Base-by-base conservation (phyloP, 2,113 vertebrate genomes). In the pig (Sus scrofa) region DNA sequence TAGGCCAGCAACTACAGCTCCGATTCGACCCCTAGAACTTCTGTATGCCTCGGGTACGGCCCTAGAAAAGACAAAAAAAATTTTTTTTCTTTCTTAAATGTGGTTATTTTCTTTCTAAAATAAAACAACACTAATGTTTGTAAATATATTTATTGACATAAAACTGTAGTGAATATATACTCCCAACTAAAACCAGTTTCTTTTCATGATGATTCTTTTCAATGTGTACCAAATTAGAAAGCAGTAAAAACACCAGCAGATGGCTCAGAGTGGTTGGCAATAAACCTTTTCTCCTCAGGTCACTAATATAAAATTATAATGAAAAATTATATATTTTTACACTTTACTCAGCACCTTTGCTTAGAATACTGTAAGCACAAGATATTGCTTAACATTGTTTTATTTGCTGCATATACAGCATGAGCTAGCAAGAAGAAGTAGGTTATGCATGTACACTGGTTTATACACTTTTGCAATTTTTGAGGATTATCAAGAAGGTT, bases 11-110 rank as follows among this genome's bases (percentile, higher is more conserved):
- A n/a, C n/a, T n/a, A n/a, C n/a, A n/a, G n/a, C n/a, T n/a, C n/a
- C n/a, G n/a, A n/a, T n/a, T n/a, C n/a, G n/a, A n/a, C n/a, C n/a
- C n/a, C n/a, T n/a, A n/a, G n/a, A n/a, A n/a, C n/a, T n/a, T n/a
- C n/a, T n/a, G n/a, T n/a, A n/a, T n/a, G n/a, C n/a, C n/a, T n/a
- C n/a, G n/a, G n/a, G n/a, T n/a, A n/a, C n/a, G n/a, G n/a, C n/a
- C n/a, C n/a, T n/a, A n/a, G n/a, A n/a, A n/a, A n/a, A n/a, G n/a
- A n/a, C n/a, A n/a, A n/a, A n/a, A n/a, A n/a, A n/a, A n/a, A n/a
- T n/a, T n/a, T n/a, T n/a, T n/a, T n/a, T n/a, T n/a, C n/a, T 75
- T 96, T 94, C 89, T 93, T 91, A 87, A 62, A 70, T 74, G 9
- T 91, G n/a, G 2, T 37, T 75, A 86, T 77, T 96, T 91, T 67